Evolutionary conservation across 2,888 invertebrate species (phyloP).

Genomic region (Dynastes tityus): DNA sequence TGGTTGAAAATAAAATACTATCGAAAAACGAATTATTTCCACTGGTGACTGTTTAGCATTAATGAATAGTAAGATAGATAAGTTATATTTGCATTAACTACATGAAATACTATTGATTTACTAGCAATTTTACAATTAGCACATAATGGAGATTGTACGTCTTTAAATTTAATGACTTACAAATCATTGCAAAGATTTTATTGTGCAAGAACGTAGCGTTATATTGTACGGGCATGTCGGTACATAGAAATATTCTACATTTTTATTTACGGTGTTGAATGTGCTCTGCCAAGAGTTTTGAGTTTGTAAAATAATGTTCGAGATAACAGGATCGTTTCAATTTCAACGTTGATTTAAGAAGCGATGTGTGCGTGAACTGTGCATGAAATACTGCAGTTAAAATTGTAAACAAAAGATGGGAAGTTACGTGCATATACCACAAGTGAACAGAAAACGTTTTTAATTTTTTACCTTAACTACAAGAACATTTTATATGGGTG

Average conservation of each 20-base stretch:
- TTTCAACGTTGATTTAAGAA: no score
- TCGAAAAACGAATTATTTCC: background rate
- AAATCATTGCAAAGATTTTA: conserved; percentile 7
- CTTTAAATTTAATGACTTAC: conserved; percentile 7
- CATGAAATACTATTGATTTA: conserved; percentile 23
- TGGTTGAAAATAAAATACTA: conserved; percentile 7
- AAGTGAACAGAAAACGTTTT: no score
- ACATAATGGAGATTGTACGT: conserved; percentile 16
- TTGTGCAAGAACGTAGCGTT: conserved; percentile 1
- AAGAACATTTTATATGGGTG: no score
- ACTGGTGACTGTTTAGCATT: background rate
- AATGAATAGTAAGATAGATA: background rate
- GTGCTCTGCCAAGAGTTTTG: background rate
- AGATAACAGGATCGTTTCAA: conserved; percentile 11
- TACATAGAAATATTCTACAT: background rate
- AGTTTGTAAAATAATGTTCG: conserved; percentile 18
- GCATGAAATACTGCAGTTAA: no score
- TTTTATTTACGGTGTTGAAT: background rate
- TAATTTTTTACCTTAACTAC: no score
- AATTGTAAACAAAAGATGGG: no score
- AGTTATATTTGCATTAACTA: conserved; percentile 6
- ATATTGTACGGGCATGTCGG: background rate
- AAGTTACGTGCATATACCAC: no score
- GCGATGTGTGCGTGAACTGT: no score
- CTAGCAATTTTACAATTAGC: conserved; percentile 18